A percentile compares a stretch with the other conserved stretches of the same genome.
Conservation (phyloP, 2,113 vertebrate genomes). For the Prietella phreatophila region DNA sequence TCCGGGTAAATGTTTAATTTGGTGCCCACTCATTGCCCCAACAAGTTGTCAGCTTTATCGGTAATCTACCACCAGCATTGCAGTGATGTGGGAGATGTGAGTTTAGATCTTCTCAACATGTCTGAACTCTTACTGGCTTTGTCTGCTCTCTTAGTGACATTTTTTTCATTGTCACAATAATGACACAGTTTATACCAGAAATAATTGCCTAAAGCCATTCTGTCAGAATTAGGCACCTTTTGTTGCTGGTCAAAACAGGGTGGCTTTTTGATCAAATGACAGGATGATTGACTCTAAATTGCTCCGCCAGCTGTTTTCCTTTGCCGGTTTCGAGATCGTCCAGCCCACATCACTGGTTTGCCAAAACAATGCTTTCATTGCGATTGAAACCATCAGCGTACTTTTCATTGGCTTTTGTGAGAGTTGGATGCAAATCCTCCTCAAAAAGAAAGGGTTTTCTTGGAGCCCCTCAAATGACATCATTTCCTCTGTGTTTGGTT, state of each 20-base stretch:
- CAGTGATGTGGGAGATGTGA: slow-evolving; percentile 34
- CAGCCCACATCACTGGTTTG: slow-evolving; percentile 29
- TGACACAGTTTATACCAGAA: background rate
- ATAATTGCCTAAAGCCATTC: background rate
- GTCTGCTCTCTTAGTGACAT: background rate
- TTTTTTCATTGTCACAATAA: background rate
- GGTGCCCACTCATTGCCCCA: slow-evolving; percentile 32
- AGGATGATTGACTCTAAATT: slow-evolving; percentile 23
- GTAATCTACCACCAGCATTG: slow-evolving; percentile 22
- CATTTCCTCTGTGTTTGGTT: slow-evolving; percentile 48
- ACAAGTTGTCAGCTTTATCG: slow-evolving; percentile 37
- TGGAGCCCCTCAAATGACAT: slow-evolving; percentile 42
- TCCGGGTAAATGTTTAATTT: slow-evolving; percentile 36
- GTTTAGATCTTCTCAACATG: slow-evolving; percentile 22
- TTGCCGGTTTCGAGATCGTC: slow-evolving; percentile 18
- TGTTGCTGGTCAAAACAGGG: background rate
- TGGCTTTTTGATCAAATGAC: slow-evolving; percentile 32
- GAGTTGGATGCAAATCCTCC: slow-evolving; percentile 15
- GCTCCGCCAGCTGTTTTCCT: slow-evolving; percentile 41
- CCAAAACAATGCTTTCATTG: slow-evolving; percentile 50
- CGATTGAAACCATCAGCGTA: slow-evolving; percentile 23
- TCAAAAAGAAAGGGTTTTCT: slow-evolving; percentile 12
- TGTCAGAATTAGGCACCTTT: slow-evolving; percentile 7
- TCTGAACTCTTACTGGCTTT: background rate
- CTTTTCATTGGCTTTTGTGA: slow-evolving; percentile 24